Conservation (phyloP, 1,140 invertebrate genomes). For the Holotrichia oblita region DNA sequence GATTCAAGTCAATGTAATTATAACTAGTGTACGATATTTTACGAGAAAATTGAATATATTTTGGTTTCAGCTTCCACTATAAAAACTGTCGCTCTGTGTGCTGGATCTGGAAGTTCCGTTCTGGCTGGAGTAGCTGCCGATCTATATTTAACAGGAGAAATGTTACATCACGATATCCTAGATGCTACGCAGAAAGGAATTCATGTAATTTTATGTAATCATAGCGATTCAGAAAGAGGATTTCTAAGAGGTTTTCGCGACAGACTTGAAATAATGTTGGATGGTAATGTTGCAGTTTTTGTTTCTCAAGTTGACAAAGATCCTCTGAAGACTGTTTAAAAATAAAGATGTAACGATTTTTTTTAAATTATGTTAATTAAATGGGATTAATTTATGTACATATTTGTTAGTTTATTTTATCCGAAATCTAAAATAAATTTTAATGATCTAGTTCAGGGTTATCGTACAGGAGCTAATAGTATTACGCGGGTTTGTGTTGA, state of each 20-base stretch:
- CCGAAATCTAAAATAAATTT: not conserved
- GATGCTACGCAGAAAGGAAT: conserved; percentile 81
- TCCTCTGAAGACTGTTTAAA: conserved; percentile 69
- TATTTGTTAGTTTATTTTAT: not conserved
- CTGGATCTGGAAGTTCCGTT: conserved; percentile 86
- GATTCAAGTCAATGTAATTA: conserved; percentile 63
- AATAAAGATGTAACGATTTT: not conserved
- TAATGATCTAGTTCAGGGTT: not conserved
- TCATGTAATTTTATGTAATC: conserved; percentile 90
- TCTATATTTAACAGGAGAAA: conserved; percentile 91
- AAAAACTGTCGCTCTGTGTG: conserved; percentile 82
- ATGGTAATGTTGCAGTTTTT: conserved; percentile 68
- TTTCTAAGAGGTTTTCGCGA: conserved; percentile 74
- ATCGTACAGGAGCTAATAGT: not conserved
- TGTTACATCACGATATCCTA: conserved; percentile 95
- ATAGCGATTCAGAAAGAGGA: conserved; percentile 94
- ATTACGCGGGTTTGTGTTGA: not conserved
- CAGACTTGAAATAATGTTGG: conserved; percentile 65
- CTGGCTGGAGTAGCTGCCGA: conserved; percentile 78
- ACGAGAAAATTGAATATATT: not conserved
- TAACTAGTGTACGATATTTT: not conserved
- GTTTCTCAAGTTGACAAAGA: conserved; percentile 81
- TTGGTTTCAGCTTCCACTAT: conserved; percentile 63
- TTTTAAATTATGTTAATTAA: not conserved
- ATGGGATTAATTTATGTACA: too few species aligned